phyloP scores from a whole-genome alignment of 2,888 invertebrate genomes.

The Pollenia griseotomentosa region DNA sequence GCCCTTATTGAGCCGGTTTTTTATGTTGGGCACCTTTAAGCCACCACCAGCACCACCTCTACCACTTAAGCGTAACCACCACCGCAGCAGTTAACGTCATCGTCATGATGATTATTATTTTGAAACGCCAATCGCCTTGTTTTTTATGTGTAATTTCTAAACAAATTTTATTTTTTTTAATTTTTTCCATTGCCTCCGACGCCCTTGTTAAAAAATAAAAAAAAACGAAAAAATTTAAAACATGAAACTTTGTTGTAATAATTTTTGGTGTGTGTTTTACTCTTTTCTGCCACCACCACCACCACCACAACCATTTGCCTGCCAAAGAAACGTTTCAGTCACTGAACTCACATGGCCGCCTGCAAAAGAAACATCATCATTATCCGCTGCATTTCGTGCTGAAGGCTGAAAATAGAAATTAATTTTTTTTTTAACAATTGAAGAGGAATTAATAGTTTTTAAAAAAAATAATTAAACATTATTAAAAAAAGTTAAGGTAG shows the following conservation, averaged over 20 bases:
- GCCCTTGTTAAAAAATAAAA: slow-evolving; percentile 7
- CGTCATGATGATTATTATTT: neutral
- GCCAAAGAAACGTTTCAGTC: slow-evolving; percentile 63
- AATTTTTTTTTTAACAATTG: slow-evolving; percentile 27
- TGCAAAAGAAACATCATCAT: slow-evolving; percentile 43
- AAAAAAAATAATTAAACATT: slow-evolving; percentile 36
- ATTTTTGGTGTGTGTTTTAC: neutral
- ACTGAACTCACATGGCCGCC: slow-evolving; percentile 68
- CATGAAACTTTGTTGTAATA: slow-evolving; percentile 28
- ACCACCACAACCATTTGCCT: neutral
- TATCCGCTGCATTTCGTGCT: slow-evolving; percentile 53
- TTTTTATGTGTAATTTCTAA: slow-evolving; percentile 11
- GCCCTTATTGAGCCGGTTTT: slow-evolving; percentile 31
- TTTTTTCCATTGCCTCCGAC: slow-evolving; percentile 54
- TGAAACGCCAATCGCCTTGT: slow-evolving; percentile 25
- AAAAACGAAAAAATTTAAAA: neutral
- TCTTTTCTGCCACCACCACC: neutral
- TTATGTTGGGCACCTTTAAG: slow-evolving; percentile 33
- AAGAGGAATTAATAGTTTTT: slow-evolving; percentile 47
- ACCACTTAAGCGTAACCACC: slow-evolving; percentile 7
- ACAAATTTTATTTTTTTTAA: slow-evolving; percentile 43
- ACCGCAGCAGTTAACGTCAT: neutral
- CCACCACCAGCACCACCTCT: neutral
- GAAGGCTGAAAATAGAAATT: slow-evolving; percentile 45
- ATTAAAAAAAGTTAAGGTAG: neutral